These are phyloP conservation scores for Phymatocera aterrima DNA, from an alignment of 2,888 invertebrate genomes.

Conservation along the genomic window DNA sequence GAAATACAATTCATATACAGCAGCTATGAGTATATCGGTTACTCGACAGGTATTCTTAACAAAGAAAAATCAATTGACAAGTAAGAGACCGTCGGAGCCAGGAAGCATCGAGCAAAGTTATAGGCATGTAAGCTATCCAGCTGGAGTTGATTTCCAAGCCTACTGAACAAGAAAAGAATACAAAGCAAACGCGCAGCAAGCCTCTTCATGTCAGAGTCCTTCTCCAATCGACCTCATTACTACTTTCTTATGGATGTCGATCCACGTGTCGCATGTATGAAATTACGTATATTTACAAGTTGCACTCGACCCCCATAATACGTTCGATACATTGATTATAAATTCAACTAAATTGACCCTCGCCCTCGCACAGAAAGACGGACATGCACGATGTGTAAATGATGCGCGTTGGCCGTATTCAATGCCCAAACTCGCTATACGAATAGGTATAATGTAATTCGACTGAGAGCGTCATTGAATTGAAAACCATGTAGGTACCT, in stretches of 20 bases:
- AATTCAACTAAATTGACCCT: conserved; percentile 12
- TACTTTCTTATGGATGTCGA: neutral
- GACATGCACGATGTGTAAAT: neutral
- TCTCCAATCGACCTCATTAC: conserved; percentile 3
- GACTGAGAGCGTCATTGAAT: no score
- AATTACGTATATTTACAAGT: conserved; percentile 22
- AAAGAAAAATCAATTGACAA: no score
- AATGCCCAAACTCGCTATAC: neutral
- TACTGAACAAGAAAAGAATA: neutral
- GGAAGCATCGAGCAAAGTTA: no score
- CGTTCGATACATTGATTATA: conserved; percentile 53
- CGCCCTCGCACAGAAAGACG: neutral
- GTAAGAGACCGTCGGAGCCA: no score
- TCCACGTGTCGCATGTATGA: neutral
- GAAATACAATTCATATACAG: no score
- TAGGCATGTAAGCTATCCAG: no score
- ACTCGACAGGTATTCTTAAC: no score
- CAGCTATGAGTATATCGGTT: no score
- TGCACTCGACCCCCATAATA: conserved; percentile 60
- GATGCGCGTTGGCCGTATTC: neutral
- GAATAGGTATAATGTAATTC: no score
- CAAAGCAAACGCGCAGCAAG: neutral
- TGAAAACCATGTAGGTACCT: no score
- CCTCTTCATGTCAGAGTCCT: neutral
- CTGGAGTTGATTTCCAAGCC: no score